Percentiles rank a stretch among this genome's conserved stretches.
Evolutionary conservation across 2,113 vertebrate genomes (phyloP).

Genomic region (Zootoca vivipara): DNA sequence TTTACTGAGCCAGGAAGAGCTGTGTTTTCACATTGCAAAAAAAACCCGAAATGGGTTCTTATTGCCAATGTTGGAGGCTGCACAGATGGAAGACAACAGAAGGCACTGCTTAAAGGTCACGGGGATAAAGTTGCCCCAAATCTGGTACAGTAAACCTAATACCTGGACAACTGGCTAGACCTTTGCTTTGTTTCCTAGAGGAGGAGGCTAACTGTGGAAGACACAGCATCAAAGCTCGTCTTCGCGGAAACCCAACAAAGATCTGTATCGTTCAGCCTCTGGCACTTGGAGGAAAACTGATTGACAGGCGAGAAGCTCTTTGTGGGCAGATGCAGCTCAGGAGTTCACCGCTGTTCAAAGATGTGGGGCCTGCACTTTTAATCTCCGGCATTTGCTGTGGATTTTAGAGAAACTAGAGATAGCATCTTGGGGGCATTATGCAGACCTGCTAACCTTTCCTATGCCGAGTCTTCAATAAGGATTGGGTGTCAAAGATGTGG

Average conservation of each 20-base stretch:
- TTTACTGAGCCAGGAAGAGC: constrained; percentile 19
- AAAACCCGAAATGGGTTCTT: not conserved
- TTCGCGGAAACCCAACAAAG: constrained; percentile 63
- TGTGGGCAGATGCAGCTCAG: constrained; percentile 75
- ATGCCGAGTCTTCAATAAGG: not conserved
- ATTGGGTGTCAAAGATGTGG: not conserved
- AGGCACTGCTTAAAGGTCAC: constrained; percentile 68
- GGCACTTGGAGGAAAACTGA: constrained; percentile 65
- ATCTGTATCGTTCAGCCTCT: constrained; percentile 68
- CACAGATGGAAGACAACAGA: constrained; percentile 67
- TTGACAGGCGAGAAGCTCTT: constrained; percentile 73
- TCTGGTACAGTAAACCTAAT: constrained; percentile 75
- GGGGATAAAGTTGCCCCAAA: constrained; percentile 48
- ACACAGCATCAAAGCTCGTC: constrained; percentile 58
- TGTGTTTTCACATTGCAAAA: not conserved
- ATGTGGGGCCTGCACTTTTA: constrained; percentile 65
- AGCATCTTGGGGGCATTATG: constrained; percentile 52
- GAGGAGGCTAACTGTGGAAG: constrained; percentile 53
- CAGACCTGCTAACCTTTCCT: constrained; percentile 23
- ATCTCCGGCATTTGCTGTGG: constrained; percentile 60
- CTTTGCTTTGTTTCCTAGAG: constrained; percentile 56
- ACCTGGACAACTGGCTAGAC: constrained; percentile 79
- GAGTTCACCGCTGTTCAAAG: constrained; percentile 70
- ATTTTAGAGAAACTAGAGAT: constrained; percentile 65
- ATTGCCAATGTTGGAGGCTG: not conserved